Base-by-base conservation (phyloP, 2,797 vertebrate species). In the Gobionotothen gibberifrons region DNA sequence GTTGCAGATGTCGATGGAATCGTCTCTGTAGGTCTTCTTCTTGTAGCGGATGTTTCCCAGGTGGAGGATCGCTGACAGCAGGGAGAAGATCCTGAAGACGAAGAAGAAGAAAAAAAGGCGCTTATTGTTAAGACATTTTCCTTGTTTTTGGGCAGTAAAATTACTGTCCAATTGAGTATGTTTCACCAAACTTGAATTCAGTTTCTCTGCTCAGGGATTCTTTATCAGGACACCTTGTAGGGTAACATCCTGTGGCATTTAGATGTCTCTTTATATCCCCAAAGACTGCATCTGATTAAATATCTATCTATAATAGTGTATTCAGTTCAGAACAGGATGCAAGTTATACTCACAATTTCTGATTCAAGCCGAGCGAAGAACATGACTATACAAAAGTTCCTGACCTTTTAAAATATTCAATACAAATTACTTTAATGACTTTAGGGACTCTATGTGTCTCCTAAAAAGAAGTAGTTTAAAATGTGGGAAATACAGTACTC, bases 31-130 rank as follows among this genome's bases (percentile, higher is more conserved):
- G 0, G 97, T 97, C 84, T 98, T 98, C 93, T 96, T 98, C 70
- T 98, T 98, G 89, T 98, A 98, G 58, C 95, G 90, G 86, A 98
- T 98, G 84, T 98, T 98, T 54, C 97, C 97, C 93, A 98, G 92
- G 80, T 98, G 97, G 19, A 98, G 92, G 76, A 98, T 98, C 0
- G 97, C 97, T 5, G 97, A 98, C 58, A 98, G 88, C 65, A 98
- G 93, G 12, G 94, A 97, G 83, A 98, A 97, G 72, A 98, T 98
- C 89, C 97, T 98, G 85, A 12, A 8, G 21, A 51, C 3, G 3
- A 15, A 48, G 4, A 43, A 21, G 17, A 43, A 21, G 17, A 47
- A 46, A 9, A 9, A 70, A 46, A 53, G 44, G 11, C 36, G 32
- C 26, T 19, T 2, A 29, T 40, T 39, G 61, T 70, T 58, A 16